A percentile compares a stretch with the other conserved stretches of the same genome.
Evolutionary conservation across 2,113 vertebrate species (phyloP).

Genomic region (Capreolus pygargus): DNA sequence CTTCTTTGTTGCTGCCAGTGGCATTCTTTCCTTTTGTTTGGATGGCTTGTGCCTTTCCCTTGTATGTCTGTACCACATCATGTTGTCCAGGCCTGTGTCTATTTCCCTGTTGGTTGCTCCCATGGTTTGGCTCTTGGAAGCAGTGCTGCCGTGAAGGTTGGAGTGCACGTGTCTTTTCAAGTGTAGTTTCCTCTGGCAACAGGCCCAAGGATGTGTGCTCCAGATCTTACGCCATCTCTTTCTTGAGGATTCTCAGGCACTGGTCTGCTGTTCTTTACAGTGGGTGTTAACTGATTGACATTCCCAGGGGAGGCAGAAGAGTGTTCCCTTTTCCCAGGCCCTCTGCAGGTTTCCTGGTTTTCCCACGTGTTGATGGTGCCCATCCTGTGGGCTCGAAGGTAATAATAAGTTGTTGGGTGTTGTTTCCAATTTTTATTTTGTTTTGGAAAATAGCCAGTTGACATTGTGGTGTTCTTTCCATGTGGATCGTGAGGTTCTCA

Average conservation of each 20-base stretch:
- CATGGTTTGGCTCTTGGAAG: neutral
- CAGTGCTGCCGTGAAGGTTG: neutral
- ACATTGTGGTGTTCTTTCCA: neutral
- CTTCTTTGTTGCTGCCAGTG: fast-evolving
- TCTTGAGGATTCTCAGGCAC: neutral
- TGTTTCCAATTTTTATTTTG: neutral
- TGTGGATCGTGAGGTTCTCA: neutral
- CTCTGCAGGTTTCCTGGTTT: neutral
- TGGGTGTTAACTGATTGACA: neutral
- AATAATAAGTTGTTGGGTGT: neutral
- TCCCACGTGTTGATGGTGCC: neutral
- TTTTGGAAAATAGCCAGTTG: neutral
- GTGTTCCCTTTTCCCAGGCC: neutral
- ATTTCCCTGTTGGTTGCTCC: neutral
- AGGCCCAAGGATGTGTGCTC: neutral
- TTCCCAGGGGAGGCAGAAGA: neutral
- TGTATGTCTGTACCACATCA: fast-evolving
- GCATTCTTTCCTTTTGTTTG: neutral
- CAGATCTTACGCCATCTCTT: neutral
- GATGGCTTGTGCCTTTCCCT: neutral
- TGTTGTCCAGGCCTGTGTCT: neutral
- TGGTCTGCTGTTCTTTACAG: neutral
- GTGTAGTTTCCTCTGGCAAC: neutral
- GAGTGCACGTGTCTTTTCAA: neutral
- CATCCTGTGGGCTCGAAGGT: neutral